A percentile compares a stretch with the other conserved stretches of the same genome.
Conservation (phyloP, 2,113 vertebrate genomes). For the Melanotaenia duboulayi region DNA sequence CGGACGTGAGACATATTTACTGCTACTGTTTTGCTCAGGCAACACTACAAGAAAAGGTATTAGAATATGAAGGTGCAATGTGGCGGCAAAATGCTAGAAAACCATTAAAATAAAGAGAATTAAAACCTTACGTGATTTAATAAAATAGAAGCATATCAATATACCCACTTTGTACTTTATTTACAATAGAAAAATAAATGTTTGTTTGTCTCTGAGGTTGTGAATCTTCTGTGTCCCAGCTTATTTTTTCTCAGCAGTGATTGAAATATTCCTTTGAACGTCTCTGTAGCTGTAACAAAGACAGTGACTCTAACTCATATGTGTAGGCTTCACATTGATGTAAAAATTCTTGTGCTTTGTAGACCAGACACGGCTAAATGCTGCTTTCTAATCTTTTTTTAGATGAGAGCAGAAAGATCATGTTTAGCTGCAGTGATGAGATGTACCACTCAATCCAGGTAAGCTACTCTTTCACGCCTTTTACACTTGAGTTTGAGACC, state of each 20-base stretch:
- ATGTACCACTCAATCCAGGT: background rate
- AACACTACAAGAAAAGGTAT: conserved; percentile 2
- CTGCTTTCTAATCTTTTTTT: background rate
- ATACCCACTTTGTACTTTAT: background rate
- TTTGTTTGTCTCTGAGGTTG: conserved; percentile 14
- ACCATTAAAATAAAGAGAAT: background rate
- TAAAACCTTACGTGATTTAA: background rate
- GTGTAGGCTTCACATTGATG: background rate
- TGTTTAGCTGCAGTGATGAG: background rate
- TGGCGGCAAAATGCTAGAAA: background rate
- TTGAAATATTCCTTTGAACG: conserved; percentile 47
- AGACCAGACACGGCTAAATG: background rate
- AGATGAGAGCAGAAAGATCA: conserved; percentile 1
- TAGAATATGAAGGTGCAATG: background rate
- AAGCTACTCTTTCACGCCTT: conserved; percentile 10
- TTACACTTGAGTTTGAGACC: background rate
- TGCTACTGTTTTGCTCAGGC: background rate
- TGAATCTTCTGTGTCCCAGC: conserved; percentile 14
- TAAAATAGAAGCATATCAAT: background rate
- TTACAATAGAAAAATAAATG: background rate
- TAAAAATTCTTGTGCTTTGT: background rate
- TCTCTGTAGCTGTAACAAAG: conserved; percentile 2
- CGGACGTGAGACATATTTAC: conserved; percentile 8
- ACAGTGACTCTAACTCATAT: background rate
- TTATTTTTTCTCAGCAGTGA: conserved; percentile 15